A percentile compares a stretch with the other conserved stretches of the same genome.
phyloP scores from a whole-genome alignment of 2,113 vertebrate species.

The Merops nubicus region DNA sequence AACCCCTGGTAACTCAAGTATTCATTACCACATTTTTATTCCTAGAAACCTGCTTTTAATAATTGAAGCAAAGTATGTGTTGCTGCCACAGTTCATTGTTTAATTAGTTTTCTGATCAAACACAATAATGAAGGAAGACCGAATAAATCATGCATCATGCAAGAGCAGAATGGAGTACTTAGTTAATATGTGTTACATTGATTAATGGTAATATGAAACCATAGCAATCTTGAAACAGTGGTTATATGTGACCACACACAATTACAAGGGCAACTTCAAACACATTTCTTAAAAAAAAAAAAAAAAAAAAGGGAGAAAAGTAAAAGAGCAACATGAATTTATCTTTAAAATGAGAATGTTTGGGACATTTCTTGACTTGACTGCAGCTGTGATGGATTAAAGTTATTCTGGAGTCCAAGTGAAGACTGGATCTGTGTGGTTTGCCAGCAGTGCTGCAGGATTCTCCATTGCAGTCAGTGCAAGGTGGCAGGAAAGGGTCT shows the following conservation, averaged over 20 bases:
- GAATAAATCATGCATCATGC: slow-evolving; percentile 78
- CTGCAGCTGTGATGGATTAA: not conserved
- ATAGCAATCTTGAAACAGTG: slow-evolving; percentile 8
- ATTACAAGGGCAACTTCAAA: slow-evolving; percentile 67
- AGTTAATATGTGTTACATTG: slow-evolving; percentile 75
- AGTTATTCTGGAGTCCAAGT: not conserved
- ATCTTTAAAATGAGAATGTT: not conserved
- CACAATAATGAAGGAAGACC: slow-evolving; percentile 71
- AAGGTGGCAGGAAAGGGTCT: not conserved
- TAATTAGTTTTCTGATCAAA: slow-evolving; percentile 84
- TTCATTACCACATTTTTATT: slow-evolving; percentile 61
- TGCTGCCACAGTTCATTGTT: slow-evolving; percentile 66
- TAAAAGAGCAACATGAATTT: not conserved
- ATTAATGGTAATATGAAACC: slow-evolving; percentile 66
- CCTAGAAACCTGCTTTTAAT: slow-evolving; percentile 69
- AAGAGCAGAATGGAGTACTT: slow-evolving; percentile 61
- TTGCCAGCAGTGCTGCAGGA: not conserved
- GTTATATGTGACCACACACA: not conserved
- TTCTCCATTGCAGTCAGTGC: not conserved
- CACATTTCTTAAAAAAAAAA: not conserved
- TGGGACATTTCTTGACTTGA: not conserved
- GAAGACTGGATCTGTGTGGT: not conserved
- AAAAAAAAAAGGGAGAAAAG: not conserved
- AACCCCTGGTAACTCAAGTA: slow-evolving; percentile 25
- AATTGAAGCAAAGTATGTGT: slow-evolving; percentile 67